phyloP scores from a whole-genome alignment of 2,113 vertebrate species.

The Columba livia region DNA sequence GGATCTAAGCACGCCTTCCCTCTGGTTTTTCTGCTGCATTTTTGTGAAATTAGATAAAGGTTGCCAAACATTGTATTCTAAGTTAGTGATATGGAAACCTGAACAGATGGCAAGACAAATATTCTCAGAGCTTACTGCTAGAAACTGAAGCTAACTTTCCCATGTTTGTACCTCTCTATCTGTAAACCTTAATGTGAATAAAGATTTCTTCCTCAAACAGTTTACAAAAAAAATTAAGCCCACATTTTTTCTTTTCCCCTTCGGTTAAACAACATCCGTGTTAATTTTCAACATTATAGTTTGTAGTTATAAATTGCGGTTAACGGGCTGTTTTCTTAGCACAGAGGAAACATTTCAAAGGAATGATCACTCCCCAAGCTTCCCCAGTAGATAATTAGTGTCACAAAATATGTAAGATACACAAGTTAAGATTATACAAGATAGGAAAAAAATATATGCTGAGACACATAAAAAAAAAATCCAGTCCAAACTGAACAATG shows the following conservation, averaged over 20 bases:
- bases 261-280: not conserved
- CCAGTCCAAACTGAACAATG: not conserved
- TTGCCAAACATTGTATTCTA: not conserved
- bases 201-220: not conserved
- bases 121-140: not conserved
- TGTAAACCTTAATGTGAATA: not conserved
- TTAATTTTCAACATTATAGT: not conserved
- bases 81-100: not conserved
- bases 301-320: not conserved
- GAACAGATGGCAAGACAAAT: not conserved
- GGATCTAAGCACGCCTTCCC: not conserved
- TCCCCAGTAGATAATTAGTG: not conserved
- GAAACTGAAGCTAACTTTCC: not conserved
- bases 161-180: not conserved
- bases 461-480: not conserved
- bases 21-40: not conserved
- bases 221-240: not conserved
- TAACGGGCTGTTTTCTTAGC: not conserved
- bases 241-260: not conserved
- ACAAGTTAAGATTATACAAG: not conserved
- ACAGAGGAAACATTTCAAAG: not conserved
- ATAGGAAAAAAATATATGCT: not conserved
- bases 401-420: not conserved
- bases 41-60: not conserved
- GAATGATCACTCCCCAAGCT: rapidly evolving